phyloP scores from a whole-genome alignment of 1,140 invertebrate genomes.

The Lasioglossum baleicum region DNA sequence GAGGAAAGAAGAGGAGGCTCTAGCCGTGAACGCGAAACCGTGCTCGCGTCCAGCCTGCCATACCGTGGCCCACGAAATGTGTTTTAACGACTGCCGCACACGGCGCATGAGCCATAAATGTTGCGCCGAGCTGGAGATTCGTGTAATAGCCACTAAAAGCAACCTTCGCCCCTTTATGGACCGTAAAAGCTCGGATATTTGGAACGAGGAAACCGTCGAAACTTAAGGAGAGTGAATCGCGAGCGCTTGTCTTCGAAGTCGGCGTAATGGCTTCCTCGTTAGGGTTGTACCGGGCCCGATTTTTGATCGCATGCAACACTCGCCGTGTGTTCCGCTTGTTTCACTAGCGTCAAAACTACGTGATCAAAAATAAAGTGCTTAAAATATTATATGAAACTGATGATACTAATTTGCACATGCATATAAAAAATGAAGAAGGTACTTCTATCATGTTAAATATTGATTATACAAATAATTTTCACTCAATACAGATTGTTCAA shows the following conservation, averaged over 20 bases:
- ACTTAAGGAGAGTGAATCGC: slow-evolving; percentile 48
- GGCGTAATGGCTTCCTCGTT: neutral
- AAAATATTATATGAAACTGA: no score
- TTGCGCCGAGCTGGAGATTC: slow-evolving; percentile 54
- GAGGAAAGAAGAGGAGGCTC: slow-evolving; percentile 5
- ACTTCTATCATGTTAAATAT: no score
- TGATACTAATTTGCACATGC: no score
- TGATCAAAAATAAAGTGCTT: no score
- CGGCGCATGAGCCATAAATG: slow-evolving; percentile 62
- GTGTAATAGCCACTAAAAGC: slow-evolving; percentile 67
- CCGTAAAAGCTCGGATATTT: slow-evolving; percentile 63
- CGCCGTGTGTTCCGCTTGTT: no score
- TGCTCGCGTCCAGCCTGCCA: slow-evolving; percentile 10
- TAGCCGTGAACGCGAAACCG: slow-evolving; percentile 42
- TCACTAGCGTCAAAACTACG: no score
- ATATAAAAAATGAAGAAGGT: no score
- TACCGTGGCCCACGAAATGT: slow-evolving; percentile 41
- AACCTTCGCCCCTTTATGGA: slow-evolving; percentile 64
- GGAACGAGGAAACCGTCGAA: slow-evolving; percentile 51
- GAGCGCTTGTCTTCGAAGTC: neutral
- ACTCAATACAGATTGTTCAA: no score
- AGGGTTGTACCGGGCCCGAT: neutral
- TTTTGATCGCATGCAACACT: no score
- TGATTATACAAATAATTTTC: no score
- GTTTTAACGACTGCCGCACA: slow-evolving; percentile 64